A percentile compares a stretch with the other conserved stretches of the same genome.
Conservation (phyloP, 2,888 invertebrate species). For the Acronicta aceris region DNA sequence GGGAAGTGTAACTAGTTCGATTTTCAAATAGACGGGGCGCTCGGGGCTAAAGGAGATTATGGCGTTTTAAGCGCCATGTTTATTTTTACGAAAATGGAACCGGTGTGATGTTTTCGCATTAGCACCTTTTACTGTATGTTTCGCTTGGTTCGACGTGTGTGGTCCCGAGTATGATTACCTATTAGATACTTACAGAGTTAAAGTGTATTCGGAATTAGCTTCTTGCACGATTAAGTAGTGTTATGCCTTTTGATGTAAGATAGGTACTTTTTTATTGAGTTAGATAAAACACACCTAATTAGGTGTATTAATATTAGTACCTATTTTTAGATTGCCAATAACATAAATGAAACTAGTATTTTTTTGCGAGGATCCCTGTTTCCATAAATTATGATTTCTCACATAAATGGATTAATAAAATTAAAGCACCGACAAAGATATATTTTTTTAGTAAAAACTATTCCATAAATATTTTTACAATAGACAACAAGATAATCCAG, state of each 20-base stretch:
- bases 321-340: background rate
- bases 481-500: conserved; percentile 60
- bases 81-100: conserved; percentile 82
- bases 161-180: conserved; percentile 64
- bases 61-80: conserved; percentile 81
- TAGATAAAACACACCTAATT: background rate
- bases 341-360: background rate
- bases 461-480: conserved; percentile 61
- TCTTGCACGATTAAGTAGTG: conserved; percentile 47
- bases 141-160: conserved; percentile 82
- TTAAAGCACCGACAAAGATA: conserved; percentile 40
- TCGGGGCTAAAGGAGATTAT: conserved; percentile 80
- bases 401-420: background rate
- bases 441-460: conserved; percentile 16
- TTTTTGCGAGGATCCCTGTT: too few species aligned
- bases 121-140: conserved; percentile 86
- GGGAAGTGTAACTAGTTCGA: conserved; percentile 78
- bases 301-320: too few species aligned
- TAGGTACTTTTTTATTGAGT: background rate
- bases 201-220: conserved; percentile 47
- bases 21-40: conserved; percentile 80
- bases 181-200: conserved; percentile 35
- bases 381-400: background rate
- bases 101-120: conserved; percentile 82
- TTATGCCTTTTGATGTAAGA: conserved; percentile 27